These are phyloP conservation scores for Parnassius mnemosyne DNA, from an alignment of 2,888 invertebrate species.

Conservation along the genomic window DNA sequence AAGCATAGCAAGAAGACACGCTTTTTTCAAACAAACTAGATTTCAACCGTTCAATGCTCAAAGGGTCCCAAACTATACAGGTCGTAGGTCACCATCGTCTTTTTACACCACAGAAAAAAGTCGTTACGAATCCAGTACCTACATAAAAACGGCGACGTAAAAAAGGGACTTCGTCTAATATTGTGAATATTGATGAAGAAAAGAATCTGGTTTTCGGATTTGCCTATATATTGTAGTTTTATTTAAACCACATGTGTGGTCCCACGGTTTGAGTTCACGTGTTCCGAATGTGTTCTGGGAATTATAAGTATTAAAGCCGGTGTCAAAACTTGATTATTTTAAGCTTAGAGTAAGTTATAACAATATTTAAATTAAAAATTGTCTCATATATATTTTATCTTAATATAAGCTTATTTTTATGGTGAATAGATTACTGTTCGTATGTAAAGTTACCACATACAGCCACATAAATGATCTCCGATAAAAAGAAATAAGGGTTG, in stretches of 20 bases:
- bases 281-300: slow-evolving; percentile 55
- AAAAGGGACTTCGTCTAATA: slow-evolving; percentile 77
- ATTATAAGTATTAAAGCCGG: slow-evolving; percentile 30
- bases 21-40: slow-evolving; percentile 75
- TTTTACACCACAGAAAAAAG: slow-evolving; percentile 69
- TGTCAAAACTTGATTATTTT: slow-evolving; percentile 52
- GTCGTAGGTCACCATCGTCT: slow-evolving; percentile 75
- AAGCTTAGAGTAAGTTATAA: slow-evolving; percentile 8
- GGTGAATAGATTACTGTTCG: neutral
- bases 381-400: neutral
- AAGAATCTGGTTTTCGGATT: slow-evolving; percentile 74
- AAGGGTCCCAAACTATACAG: slow-evolving; percentile 55
- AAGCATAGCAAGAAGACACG: slow-evolving; percentile 55
- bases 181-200: slow-evolving; percentile 81
- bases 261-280: slow-evolving; percentile 68
- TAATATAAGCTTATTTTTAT: neutral
- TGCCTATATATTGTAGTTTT: slow-evolving; percentile 50
- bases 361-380: neutral
- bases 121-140: slow-evolving; percentile 64
- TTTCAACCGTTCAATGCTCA: slow-evolving; percentile 59
- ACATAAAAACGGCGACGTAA: slow-evolving; percentile 55
- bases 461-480: slow-evolving; percentile 39
- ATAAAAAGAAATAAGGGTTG: slow-evolving; percentile 53
- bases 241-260: slow-evolving; percentile 67
- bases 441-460: neutral